Base-by-base conservation (phyloP, 2,888 invertebrate species). In the Cantharis lateralis region DNA sequence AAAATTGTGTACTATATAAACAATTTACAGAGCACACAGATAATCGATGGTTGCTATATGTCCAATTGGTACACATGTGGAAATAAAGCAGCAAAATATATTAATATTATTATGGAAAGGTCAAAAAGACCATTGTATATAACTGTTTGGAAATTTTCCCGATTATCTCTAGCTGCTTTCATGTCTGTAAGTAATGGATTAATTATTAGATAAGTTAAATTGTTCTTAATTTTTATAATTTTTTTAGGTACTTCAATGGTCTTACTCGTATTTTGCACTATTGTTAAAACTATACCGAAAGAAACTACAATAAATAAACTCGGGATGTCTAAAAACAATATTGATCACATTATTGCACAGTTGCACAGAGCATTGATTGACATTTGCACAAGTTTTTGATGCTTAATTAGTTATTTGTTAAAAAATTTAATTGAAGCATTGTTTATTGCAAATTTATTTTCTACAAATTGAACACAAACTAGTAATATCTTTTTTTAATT, bases 31-130 rank as follows among this genome's bases (percentile, higher is more conserved):
- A 81, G 81, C 15, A 61, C 61, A 28, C 26, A 68, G 13, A 68
- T 81, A n/a, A 70, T 72, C 16, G 77, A 81, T n/a, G 78, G 79
- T 10, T 80, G 80, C 24, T 81, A 77, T 68, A 18, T 69, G 26
- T 79, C 72, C 10, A 70, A 76, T 13, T 81, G 81, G 81, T 79
- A 79, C 61, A 61, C 73, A 3, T 69, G 66, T 24, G 74, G 74
- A 16, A 70, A 32, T 20, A 68, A 48, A 26, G 70, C 76, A 3
- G 63, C 75, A 28, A 76, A 74, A 70, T 71, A 70, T 63, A 15
- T 81, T 11, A 66, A 79, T 26, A 70, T 80, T 15, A 77, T 81
- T n/a, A 81, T 81, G 81, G 80, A 81, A 71, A 71, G 81, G 15
- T 77, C 79, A 10, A 81, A 80, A 63, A 74, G 70, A 66, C 79